Base-by-base conservation (phyloP, 1,140 invertebrate genomes). In the Daktulosphaira vitifoliae region DNA sequence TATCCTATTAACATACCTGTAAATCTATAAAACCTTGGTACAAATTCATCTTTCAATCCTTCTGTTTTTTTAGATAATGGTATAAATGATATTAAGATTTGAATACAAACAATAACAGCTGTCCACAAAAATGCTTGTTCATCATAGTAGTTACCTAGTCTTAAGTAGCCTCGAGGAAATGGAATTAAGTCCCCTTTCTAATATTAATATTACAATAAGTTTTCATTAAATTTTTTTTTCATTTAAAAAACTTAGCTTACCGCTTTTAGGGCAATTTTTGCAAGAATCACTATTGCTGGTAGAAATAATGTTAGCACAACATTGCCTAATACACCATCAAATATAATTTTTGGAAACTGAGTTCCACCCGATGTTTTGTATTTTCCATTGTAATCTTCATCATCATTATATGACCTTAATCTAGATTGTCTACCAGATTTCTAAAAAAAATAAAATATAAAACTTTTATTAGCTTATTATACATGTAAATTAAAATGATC, bases 121-220 rank as follows among this genome's bases (percentile, higher is more conserved):
- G 56, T 29, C 56, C 39, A 44, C 13, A 62, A 7, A 46, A 48
- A 62, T 11, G 46, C 56, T 8, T 62, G 38, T 37, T 62, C 38
- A 48, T 62, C 42, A 33, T 48, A 62, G n/a, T 48, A 62, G 42
- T 62, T 62, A 13, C 22, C 25, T 6, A 33, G 15, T 33, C 25
- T 29, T 33, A 62, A 48, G 26, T 62, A 62, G 20, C 56, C 56
- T 46, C 42, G 42, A 20, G 56, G 56, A 48, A 62, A 62, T 7
- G 56, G 56, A 18, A 62, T 48, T 33, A 62, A 62, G 8, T 33
- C 46, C n/a, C 56, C 56, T 33, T 62, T 62, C 56, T 62, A 16
- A 48, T 42, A 56, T 15, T n/a, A n/a, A 22, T 29, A 33, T 15
- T 22, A 2, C 1, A 6, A 46, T 2, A 11, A 44, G n/a, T 46